Percentiles rank a stretch among this genome's conserved stretches.
These are phyloP conservation scores for Pterobdella sp. DNA, from an alignment of 2,888 invertebrate genomes.

Conservation along the genomic window DNA sequence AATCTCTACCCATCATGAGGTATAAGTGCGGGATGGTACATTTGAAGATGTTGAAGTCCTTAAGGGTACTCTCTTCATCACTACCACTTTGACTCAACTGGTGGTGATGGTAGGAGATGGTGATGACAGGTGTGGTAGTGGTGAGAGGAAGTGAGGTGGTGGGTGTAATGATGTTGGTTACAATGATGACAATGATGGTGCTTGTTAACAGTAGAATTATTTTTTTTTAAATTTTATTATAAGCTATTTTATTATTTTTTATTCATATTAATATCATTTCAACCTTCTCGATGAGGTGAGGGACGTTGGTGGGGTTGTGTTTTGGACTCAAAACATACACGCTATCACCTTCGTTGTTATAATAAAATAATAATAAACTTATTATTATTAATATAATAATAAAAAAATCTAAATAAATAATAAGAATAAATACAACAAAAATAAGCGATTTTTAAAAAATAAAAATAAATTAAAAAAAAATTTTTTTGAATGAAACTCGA, in stretches of 20 bases:
- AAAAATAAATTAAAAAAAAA: too few species aligned
- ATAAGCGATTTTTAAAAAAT: too few species aligned
- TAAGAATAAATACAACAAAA: too few species aligned
- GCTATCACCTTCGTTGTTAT: too few species aligned
- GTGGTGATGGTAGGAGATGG: background rate
- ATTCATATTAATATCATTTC: background rate
- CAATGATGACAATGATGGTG: background rate
- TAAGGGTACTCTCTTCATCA: conserved; percentile 6
- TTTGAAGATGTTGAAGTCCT: conserved; percentile 1
- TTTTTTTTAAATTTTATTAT: background rate
- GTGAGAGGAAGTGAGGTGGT: background rate
- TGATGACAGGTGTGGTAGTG: background rate
- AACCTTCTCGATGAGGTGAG: conserved; percentile 45
- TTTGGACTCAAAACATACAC: conserved; percentile 78
- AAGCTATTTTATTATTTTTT: background rate
- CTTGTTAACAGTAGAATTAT: background rate
- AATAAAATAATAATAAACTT: too few species aligned
- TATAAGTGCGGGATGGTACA: conserved; percentile 67
- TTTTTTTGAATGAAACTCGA: too few species aligned
- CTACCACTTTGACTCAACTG: too few species aligned
- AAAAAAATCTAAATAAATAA: too few species aligned
- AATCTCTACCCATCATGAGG: conserved; percentile 83
- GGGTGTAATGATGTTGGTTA: background rate
- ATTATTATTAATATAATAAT: too few species aligned
- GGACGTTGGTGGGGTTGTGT: conserved; percentile 66